Conservation (phyloP, 30 jellyfish, hydroid and myxozoan genomes). For the Aurelia sp. region DNA sequence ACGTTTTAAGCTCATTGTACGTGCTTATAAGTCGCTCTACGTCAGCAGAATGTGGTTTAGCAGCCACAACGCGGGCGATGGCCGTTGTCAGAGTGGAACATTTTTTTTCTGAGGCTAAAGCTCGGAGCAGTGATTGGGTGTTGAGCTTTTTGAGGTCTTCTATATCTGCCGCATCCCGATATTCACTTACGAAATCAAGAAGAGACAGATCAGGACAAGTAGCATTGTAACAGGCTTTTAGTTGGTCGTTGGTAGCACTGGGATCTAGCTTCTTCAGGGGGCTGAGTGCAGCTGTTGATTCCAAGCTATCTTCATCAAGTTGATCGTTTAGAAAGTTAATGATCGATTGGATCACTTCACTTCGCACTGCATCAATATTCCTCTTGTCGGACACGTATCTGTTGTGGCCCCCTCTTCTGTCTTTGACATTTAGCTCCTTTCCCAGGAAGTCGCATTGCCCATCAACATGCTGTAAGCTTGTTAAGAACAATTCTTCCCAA, state of each 20-base stretch:
- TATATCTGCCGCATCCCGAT: too few species aligned
- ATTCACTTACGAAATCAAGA: too few species aligned
- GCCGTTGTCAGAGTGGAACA: too few species aligned
- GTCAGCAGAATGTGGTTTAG: too few species aligned
- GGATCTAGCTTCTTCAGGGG: not conserved
- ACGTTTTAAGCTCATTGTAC: too few species aligned
- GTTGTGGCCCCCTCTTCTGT: too few species aligned
- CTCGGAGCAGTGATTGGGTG: too few species aligned
- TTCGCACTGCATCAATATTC: conserved; percentile 42
- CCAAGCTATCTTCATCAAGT: conserved; percentile 48
- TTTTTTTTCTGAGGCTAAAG: too few species aligned
- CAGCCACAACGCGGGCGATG: too few species aligned
- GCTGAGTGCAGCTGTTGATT: conserved; percentile 30
- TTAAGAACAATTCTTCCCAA: conserved; percentile 43
- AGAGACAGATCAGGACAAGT: conserved; percentile 29
- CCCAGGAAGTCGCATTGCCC: conserved; percentile 13
- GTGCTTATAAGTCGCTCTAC: too few species aligned
- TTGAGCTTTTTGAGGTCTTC: too few species aligned
- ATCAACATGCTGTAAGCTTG: not conserved
- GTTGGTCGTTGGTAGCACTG: conserved; percentile 27
- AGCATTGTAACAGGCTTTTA: conserved; percentile 10
- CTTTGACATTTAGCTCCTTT: not conserved
- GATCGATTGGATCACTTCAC: conserved; percentile 38
- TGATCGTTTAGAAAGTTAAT: conserved; percentile 27
- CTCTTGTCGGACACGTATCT: too few species aligned